phyloP scores from a whole-genome alignment of 1,140 invertebrate genomes.

The Zaprionus camerounensis region DNA sequence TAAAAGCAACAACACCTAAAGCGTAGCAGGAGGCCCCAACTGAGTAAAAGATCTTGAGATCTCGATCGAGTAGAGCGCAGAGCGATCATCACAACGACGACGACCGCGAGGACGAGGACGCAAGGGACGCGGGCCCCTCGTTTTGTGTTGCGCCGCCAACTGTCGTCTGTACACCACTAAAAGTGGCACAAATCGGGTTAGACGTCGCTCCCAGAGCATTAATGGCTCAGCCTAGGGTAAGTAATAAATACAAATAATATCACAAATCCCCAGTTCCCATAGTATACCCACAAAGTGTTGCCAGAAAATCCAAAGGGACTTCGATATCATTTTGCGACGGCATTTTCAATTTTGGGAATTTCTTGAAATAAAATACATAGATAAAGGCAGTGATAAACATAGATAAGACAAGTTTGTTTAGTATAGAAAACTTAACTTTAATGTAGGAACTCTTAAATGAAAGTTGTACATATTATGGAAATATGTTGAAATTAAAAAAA shows the following conservation, averaged over 20 bases:
- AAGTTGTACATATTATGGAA: too few species aligned
- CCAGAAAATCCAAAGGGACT: not conserved
- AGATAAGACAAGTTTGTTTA: too few species aligned
- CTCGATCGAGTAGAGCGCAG: constrained; percentile 15
- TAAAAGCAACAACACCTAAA: constrained; percentile 26
- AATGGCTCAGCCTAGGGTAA: constrained; percentile 85
- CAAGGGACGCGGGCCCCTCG: constrained; percentile 56
- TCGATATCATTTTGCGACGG: not conserved
- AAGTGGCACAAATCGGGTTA: constrained; percentile 85
- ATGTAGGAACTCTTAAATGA: too few species aligned
- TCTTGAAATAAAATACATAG: too few species aligned
- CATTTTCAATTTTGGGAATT: not conserved
- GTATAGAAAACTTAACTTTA: too few species aligned
- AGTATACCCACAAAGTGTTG: not conserved
- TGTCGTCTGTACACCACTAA: constrained; percentile 76
- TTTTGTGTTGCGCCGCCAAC: constrained; percentile 72
- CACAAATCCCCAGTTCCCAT: not conserved
- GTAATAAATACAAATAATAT: constrained; percentile 39
- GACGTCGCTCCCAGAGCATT: constrained; percentile 85
- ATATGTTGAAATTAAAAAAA: too few species aligned
- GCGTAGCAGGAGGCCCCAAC: constrained; percentile 52
- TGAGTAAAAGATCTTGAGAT: constrained; percentile 21
- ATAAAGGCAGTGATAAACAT: too few species aligned
- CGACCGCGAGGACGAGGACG: constrained; percentile 41
- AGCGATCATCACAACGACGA: constrained; percentile 26